Conservation (phyloP, 2,888 invertebrate species). For the Drosophila hawaiiensis region DNA sequence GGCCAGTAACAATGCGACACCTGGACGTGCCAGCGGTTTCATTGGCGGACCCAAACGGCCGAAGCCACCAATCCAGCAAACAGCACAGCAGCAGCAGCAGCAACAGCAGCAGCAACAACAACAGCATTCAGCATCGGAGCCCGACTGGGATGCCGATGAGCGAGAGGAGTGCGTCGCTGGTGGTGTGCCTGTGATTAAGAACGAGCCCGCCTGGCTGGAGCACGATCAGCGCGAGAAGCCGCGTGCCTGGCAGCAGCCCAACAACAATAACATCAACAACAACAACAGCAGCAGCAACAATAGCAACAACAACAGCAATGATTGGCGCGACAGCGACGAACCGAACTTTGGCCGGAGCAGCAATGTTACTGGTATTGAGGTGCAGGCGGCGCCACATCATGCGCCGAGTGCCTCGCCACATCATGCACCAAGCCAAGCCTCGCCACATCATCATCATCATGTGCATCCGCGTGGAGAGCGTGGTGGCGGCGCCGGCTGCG, state of each 20-base stretch:
- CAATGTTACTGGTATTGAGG: conserved; percentile 42
- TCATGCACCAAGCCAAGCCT: conserved; percentile 31
- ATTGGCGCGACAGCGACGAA: conserved; percentile 80
- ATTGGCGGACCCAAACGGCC: conserved; percentile 80
- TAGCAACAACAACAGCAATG: conserved; percentile 39
- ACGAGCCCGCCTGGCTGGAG: conserved; percentile 70
- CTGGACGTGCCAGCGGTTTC: conserved; percentile 74
- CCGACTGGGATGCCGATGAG: conserved; percentile 84
- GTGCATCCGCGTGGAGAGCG: conserved; percentile 72
- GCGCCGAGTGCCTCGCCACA: conserved; percentile 35
- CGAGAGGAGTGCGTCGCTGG: conserved; percentile 57
- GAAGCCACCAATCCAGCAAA: conserved; percentile 41
- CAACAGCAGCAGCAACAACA: not conserved
- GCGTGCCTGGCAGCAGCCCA: conserved; percentile 68
- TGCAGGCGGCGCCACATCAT: conserved; percentile 31
- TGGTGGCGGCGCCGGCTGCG: conserved; percentile 54
- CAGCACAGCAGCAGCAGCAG: conserved; percentile 52
- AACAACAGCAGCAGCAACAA: conserved; percentile 38
- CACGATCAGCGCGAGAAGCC: conserved; percentile 78
- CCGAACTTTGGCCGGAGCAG: conserved; percentile 53
- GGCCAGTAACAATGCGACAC: conserved; percentile 53
- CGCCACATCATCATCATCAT: conserved; percentile 81
- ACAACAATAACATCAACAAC: conserved; percentile 27
- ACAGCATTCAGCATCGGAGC: conserved; percentile 81
- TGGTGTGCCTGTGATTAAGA: conserved; percentile 46